Base-by-base conservation (phyloP, 2,113 vertebrate species). In the Melanostigma gelatinosum region DNA sequence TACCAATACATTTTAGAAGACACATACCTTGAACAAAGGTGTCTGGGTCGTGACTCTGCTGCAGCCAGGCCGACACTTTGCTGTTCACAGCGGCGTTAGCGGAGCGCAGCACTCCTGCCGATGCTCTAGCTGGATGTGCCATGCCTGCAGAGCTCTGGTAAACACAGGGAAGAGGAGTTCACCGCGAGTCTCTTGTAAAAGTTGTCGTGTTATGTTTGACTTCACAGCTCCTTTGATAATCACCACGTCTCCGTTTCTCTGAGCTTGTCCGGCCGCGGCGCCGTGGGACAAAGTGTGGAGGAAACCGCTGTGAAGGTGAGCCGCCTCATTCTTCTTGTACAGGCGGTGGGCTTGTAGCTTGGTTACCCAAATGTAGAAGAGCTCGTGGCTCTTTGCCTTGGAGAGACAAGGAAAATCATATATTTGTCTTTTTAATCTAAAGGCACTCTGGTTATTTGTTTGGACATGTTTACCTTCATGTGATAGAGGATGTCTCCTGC, bases 401-500 rank as follows among this genome's bases (percentile, higher is more conserved):
- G 22, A 8, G 22, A 1, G 16, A 16, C 15, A 79, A 71, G 20
- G 29, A 29, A 62, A 22, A 29, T 52, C 6, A 54, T n/a, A 36
- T 3, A 15, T 36, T 7, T 22, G 2, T 8, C 3, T 74, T 63
- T 52, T 74, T 27, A 62, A 42, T 24, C 22, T 60, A 3, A 57
- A 4, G 2, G 0, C 1, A 42, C 1, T 1, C 5, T 3, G 13
- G 13, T 12, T 46, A 12, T 72, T 34, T 12, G 8, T 60, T n/a
- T 2, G 4, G 34, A 29, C 12, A 18, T 0, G 0, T 52, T 81
- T 69, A 95, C 97, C 97, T 99, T 99, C 82, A 99, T 93, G 86
- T 99, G 98, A 81, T 98, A 98, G 74, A 99, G 95, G 81, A 96
- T 96, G 85, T 98, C 95, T 2, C 97, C 98, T 0, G 97, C 95